A percentile compares a stretch with the other conserved stretches of the same genome.
phyloP scores from a whole-genome alignment of 2,888 invertebrate genomes.

The Philhelius pedissequus region DNA sequence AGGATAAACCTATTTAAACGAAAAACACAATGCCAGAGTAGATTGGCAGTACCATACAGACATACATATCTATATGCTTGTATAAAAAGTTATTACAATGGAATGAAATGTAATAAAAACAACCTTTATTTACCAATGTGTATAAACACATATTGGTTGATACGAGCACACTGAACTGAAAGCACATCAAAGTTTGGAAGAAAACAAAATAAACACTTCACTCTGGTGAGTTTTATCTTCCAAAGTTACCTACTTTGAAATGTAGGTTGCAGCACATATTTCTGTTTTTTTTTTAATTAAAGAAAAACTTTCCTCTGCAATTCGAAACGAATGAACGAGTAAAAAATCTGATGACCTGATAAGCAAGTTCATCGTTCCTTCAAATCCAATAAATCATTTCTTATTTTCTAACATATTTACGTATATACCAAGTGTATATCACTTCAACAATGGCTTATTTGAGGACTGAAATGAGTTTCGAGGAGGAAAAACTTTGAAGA shows the following conservation, averaged over 20 bases:
- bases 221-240: background rate
- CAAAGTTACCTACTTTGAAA: background rate
- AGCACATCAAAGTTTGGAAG: background rate
- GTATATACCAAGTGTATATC: background rate
- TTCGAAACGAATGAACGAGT: background rate
- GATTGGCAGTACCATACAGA: too few relatives aligned
- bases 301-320: background rate
- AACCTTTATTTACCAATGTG: background rate
- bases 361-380: background rate
- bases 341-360: background rate
- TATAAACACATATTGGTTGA: background rate
- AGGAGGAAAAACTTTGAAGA: background rate
- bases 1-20: background rate
- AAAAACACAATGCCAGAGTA: background rate
- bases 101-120: background rate
- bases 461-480: background rate
- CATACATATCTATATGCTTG: background rate
- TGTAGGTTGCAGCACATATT: background rate
- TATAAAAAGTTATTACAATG: background rate
- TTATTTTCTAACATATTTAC: background rate
- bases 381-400: background rate
- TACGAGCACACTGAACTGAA: background rate
- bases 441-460: background rate
- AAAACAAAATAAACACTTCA: background rate
- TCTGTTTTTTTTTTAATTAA: slow-evolving; percentile 8